Base-by-base conservation (phyloP, 2,113 vertebrate genomes). In the Mustela lutreola region DNA sequence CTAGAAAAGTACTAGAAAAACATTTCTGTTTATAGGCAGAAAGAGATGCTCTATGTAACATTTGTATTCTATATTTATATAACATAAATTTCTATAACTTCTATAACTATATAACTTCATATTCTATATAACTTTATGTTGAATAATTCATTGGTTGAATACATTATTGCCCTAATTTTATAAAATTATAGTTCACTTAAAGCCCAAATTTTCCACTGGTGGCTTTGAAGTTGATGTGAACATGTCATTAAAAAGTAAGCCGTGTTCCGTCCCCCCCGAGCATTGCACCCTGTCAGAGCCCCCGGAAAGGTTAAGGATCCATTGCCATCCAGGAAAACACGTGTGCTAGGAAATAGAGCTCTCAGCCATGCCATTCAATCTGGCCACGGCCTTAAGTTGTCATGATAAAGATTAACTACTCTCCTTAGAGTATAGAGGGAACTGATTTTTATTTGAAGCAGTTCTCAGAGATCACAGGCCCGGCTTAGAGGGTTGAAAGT, bases 401-500 rank as follows among this genome's bases (percentile, higher is more conserved):
- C 58, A 97, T 56, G 89, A 97, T 97, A 96, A 96, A 1, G 2
- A 95, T 86, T 82, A 92, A 98, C 63, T 89, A 89, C 91, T 92
- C 98, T 91, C 87, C 97, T 94, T 95, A 85, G 97, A 98, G 95
- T 87, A 97, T 93, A 53, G 94, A 93, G 92, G 89, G 89, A 98
- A 63, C 33, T 90, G 56, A 85, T 60, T 92, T 96, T 73, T 97
- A 67, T 91, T 96, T 97, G 92, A 98, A 96, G 75, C 87, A 14
- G 93, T 67, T 42, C 91, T 96, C 94, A 84, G 85, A 97, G 75
- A 85, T 96, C 92, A 87, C 70, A 97, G 63, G 89, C 93, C 70
- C 84, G 95, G 98, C 97, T 98, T 97, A 98, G 96, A 97, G 97
- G 97, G 67, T 81, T 86, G 88, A 98, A 94, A 95, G 87, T 92